phyloP scores from a whole-genome alignment of 1,140 invertebrate species.

The Globodera rostochiensis region DNA sequence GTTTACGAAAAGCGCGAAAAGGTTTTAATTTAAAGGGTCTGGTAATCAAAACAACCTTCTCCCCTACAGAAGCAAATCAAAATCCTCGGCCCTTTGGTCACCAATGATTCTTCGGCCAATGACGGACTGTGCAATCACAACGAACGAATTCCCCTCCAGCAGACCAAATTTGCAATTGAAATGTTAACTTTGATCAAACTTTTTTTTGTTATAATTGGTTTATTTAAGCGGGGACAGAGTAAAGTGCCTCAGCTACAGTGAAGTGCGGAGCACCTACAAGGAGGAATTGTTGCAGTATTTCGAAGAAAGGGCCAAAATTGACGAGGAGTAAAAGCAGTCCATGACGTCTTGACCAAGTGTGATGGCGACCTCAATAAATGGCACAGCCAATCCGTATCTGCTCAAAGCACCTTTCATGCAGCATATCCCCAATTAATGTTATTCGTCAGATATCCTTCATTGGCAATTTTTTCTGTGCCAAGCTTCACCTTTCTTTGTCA shows the following conservation, averaged over 20 bases:
- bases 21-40: slow-evolving; percentile 16
- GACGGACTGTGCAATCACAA: not conserved
- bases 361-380: no score
- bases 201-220: not conserved
- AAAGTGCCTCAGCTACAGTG: slow-evolving; percentile 20
- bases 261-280: slow-evolving; percentile 19
- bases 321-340: slow-evolving; percentile 1
- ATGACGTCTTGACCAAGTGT: no score
- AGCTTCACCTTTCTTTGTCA: no score
- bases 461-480: no score
- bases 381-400: no score
- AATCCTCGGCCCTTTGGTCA: slow-evolving; percentile 23
- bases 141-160: slow-evolving; percentile 8
- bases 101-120: not conserved
- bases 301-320: slow-evolving; percentile 29
- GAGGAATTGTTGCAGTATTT: slow-evolving; percentile 26
- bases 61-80: slow-evolving; percentile 16
- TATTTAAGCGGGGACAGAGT: slow-evolving; percentile 22
- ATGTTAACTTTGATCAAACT: not conserved
- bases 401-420: no score
- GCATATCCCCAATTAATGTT: no score
- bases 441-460: no score
- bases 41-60: not conserved
- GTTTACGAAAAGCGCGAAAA: slow-evolving; percentile 28
- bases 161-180: slow-evolving; percentile 28